These are phyloP conservation scores for Apamea crenata DNA, from an alignment of 2,888 invertebrate species.

Conservation along the genomic window DNA sequence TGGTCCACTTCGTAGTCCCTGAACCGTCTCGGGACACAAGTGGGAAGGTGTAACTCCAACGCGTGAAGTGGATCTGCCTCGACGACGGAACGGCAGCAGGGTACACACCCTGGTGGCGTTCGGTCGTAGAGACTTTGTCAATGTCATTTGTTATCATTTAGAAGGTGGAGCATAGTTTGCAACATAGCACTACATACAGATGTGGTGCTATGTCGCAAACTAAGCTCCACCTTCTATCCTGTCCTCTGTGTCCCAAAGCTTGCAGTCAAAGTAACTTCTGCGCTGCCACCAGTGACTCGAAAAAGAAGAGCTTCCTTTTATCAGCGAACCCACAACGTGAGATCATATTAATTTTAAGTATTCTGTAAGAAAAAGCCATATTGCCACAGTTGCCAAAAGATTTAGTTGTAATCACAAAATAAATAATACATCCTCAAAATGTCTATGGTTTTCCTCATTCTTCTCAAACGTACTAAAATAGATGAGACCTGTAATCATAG, in stretches of 20 bases:
- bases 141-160: too few relatives aligned
- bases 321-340: background rate
- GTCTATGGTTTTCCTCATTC: background rate
- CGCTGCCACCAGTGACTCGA: too few relatives aligned
- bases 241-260: background rate
- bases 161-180: too few relatives aligned
- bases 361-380: background rate
- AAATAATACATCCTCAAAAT: background rate
- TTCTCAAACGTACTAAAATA: background rate
- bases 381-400: too few relatives aligned
- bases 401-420: background rate
- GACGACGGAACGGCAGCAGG: too few relatives aligned
- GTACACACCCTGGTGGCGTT: too few relatives aligned
- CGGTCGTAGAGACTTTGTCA: too few relatives aligned
- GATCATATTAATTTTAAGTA: background rate
- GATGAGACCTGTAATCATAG: slow-evolving; percentile 12
- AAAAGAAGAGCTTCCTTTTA: background rate
- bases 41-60: background rate
- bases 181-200: too few relatives aligned
- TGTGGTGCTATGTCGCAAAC: background rate
- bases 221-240: background rate
- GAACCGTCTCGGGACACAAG: background rate
- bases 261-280: background rate
- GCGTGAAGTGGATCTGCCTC: background rate
- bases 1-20: too few relatives aligned